Evolutionary conservation across 2,888 invertebrate genomes (phyloP), one percentile per base, ranked within the genome.

Genomic region (Alloplasta piceator): DNA sequence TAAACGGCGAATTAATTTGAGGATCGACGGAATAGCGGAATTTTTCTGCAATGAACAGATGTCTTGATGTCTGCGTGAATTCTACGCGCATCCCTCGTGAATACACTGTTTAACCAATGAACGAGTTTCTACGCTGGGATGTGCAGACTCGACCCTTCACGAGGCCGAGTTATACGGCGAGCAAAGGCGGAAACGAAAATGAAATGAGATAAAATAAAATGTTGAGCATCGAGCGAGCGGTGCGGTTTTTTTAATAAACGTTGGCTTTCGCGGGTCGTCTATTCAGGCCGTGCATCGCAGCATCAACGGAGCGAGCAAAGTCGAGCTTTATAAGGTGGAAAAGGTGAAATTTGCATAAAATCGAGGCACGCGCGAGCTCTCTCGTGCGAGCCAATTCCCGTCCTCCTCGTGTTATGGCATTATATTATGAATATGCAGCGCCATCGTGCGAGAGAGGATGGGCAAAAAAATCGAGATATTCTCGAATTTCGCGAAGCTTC

Each of bases 321-420:
- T 70, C 73, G 85, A 87, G 86, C 88, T 89, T 89, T 89, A 89
- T 89, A 88, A 89, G 84, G 82, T 84, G 84, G 86, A 89, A 87
- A 85, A 83, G 78, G 66, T 80, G 79, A 84, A 86, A 90, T 90
- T 90, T 89, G 86, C 90, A 89, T 88, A 84, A 88, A 86, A 89
- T 85, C 85, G 26, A 1, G 85, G 78, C 84, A 81, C 60, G 67
- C 36, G 80, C 74, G 82, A 52, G 61, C 55, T 66, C 50, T 66
- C 78, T 80, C 70, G 80, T 63, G 78, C 70, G 63, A 61, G 75
- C 78, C 64, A 73, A 56, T 68, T 78, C 77, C 76, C 78, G 64
- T 12, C 46, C 12, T 60, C 14, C 61, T 67, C 76, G 73, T 70
- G 71, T 43, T 66, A 68, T 70, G 26, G 73, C 68, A 70, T 79